Conservation (phyloP, 2,888 invertebrate genomes). For the Lordiphosa fenestrarum region DNA sequence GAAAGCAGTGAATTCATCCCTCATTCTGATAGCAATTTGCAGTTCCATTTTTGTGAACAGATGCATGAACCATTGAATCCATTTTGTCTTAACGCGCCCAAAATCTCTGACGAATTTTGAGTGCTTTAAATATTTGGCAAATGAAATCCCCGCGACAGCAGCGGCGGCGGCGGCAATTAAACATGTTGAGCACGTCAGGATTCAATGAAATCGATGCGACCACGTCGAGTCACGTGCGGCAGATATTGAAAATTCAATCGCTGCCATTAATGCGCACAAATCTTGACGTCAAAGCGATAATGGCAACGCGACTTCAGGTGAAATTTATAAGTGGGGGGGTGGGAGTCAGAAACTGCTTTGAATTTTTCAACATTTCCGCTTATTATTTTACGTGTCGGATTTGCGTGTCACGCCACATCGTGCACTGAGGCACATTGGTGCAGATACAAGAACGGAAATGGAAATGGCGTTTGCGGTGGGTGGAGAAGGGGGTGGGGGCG, state of each 20-base stretch:
- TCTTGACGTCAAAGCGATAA: constrained; percentile 73
- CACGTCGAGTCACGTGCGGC: constrained; percentile 58
- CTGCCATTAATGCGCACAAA: constrained; percentile 68
- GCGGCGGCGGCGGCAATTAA: constrained; percentile 47
- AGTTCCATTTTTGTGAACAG: too few relatives aligned
- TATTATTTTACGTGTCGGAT: constrained; percentile 72
- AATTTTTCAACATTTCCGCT: constrained; percentile 75
- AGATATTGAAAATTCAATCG: constrained; percentile 75
- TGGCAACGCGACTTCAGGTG: constrained; percentile 43
- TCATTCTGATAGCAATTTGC: too few relatives aligned
- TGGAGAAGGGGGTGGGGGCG: background rate
- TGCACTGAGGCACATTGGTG: constrained; percentile 29
- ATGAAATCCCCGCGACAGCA: background rate
- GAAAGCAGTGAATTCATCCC: too few relatives aligned
- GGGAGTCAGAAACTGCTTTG: constrained; percentile 61
- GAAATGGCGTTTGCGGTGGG: background rate
- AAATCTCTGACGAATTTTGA: background rate
- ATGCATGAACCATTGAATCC: too few relatives aligned
- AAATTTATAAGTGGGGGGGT: constrained; percentile 9
- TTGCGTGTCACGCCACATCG: constrained; percentile 64
- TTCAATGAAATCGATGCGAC: constrained; percentile 61
- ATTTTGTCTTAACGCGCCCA: background rate
- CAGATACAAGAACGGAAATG: constrained; percentile 7
- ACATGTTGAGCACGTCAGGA: constrained; percentile 70
- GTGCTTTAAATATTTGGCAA: constrained; percentile 3